A percentile compares a stretch with the other conserved stretches of the same genome.
Evolutionary conservation across 2,797 vertebrate species (phyloP).

Genomic region (Cottoperca gobio): DNA sequence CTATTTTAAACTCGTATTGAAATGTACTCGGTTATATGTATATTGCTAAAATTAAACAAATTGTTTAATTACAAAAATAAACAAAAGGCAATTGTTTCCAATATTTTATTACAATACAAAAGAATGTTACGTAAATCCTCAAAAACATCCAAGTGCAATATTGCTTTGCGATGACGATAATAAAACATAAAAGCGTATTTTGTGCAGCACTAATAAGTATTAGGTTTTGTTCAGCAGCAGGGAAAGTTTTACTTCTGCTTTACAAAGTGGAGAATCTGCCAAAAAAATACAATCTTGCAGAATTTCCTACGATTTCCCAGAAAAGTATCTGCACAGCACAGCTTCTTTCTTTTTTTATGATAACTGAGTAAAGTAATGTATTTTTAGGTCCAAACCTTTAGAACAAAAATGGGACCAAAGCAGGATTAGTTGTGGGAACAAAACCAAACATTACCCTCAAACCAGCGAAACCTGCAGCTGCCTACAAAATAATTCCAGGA

Average conservation of each 20-base stretch:
- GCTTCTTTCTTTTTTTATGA: slow-evolving; percentile 21
- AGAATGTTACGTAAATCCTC: too few species aligned
- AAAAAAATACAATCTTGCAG: slow-evolving; percentile 15
- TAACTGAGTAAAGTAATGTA: slow-evolving; percentile 25
- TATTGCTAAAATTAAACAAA: too few species aligned
- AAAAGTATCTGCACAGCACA: not conserved
- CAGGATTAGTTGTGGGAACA: slow-evolving; percentile 29
- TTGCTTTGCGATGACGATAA: too few species aligned
- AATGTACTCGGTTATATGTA: too few species aligned
- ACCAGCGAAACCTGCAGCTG: slow-evolving; percentile 34
- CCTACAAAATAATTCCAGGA: slow-evolving; percentile 30
- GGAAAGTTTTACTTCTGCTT: slow-evolving; percentile 35
- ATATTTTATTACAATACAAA: too few species aligned
- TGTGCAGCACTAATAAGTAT: too few species aligned
- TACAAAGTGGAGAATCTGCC: slow-evolving; percentile 20
- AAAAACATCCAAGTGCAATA: too few species aligned
- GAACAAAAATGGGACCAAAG: slow-evolving; percentile 34
- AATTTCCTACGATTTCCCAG: not conserved
- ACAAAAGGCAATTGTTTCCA: too few species aligned
- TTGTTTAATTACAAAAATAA: too few species aligned
- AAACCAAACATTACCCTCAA: slow-evolving; percentile 38
- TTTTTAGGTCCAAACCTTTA: slow-evolving; percentile 38
- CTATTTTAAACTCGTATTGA: too few species aligned
- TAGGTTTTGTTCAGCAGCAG: slow-evolving; percentile 10
- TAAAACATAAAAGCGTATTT: too few species aligned